Conservation (phyloP, 2,113 vertebrate genomes). For the Peromyscus polionotus region DNA sequence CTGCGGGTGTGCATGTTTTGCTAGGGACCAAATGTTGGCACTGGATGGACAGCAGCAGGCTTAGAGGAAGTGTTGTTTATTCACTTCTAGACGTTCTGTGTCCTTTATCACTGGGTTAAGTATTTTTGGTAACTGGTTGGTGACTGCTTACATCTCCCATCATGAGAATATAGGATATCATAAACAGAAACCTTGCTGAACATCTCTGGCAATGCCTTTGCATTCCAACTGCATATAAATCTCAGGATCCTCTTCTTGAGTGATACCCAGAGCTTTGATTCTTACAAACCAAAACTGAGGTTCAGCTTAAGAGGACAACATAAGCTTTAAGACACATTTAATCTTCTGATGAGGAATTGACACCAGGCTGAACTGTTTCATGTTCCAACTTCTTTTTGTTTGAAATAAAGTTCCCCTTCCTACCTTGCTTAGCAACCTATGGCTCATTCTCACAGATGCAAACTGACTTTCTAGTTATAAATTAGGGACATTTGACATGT, state of each 20-base stretch:
- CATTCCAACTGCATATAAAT: neutral
- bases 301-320: neutral
- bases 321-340: neutral
- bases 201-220: constrained; percentile 16
- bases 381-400: constrained; percentile 7
- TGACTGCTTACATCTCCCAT: constrained; percentile 57
- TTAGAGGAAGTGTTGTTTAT: constrained; percentile 62
- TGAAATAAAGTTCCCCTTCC: neutral
- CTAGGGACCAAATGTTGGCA: constrained; percentile 63
- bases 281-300: neutral
- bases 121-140: constrained; percentile 73
- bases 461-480: constrained; percentile 62
- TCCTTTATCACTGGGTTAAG: constrained; percentile 57
- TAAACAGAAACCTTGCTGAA: constrained; percentile 30
- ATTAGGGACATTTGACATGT: constrained; percentile 55
- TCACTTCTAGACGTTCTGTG: constrained; percentile 12
- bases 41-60: constrained; percentile 31
- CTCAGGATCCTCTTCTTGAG: neutral
- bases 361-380: neutral
- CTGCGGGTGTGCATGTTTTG: neutral
- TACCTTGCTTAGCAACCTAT: constrained; percentile 36
- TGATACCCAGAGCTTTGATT: neutral
- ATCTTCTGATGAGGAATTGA: neutral
- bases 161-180: constrained; percentile 63
- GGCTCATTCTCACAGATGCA: constrained; percentile 15